Evolutionary conservation across 2,797 vertebrate genomes (phyloP).

Genomic region (Molossus alvarezi): DNA sequence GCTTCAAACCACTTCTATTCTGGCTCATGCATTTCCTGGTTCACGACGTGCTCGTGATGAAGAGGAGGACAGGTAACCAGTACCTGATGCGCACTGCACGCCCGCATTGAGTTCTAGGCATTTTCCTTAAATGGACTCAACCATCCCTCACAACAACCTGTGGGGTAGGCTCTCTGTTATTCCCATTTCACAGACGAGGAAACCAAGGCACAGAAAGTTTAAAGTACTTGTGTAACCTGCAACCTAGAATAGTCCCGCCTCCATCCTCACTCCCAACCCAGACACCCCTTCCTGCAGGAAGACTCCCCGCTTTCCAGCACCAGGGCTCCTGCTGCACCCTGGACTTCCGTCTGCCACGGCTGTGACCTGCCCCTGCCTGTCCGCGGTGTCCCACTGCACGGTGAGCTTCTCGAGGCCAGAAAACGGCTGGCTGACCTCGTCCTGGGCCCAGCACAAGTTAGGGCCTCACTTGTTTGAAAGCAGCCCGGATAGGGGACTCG

Average conservation of each 20-base stretch:
- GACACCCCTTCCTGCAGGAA: neutral
- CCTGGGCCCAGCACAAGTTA: neutral
- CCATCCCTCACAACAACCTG: neutral
- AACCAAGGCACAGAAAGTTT: neutral
- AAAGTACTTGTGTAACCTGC: neutral
- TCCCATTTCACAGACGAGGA: neutral
- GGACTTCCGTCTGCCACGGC: fast-evolving
- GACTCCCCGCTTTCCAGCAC: neutral
- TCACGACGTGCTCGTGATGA: fast-evolving
- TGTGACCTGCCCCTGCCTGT: neutral
- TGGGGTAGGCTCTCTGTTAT: neutral
- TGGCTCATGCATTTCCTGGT: neutral
- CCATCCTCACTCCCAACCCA: neutral
- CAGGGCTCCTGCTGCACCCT: fast-evolving
- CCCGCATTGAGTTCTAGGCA: neutral
- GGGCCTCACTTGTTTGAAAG: neutral
- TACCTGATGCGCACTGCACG: fast-evolving
- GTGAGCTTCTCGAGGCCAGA: neutral
- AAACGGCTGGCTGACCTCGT: neutral
- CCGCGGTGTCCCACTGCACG: neutral
- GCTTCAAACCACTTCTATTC: neutral
- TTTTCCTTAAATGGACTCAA: neutral
- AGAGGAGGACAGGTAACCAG: fast-evolving
- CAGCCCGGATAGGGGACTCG: neutral
- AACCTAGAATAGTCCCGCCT: neutral